Evolutionary conservation across 2,888 invertebrate genomes (phyloP).

Genomic region (Tipula confusa): DNA sequence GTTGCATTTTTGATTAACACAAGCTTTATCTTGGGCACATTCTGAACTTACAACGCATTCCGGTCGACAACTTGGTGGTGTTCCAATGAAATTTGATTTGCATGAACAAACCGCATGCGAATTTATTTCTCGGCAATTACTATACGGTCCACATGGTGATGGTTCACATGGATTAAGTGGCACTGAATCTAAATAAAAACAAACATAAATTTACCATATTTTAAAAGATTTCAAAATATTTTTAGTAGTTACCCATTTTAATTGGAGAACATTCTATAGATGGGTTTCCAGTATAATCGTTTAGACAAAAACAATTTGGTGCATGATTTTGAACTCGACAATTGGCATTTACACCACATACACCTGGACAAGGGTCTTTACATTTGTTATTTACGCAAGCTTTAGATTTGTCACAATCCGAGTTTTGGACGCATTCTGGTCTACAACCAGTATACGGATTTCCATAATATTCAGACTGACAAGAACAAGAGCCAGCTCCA

Average conservation of each 20-base stretch:
- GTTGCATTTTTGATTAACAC: conserved; percentile 59
- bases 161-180: conserved; percentile 53
- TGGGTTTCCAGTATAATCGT: conserved; percentile 68
- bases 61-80: conserved; percentile 61
- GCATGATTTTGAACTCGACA: conserved; percentile 71
- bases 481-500: conserved; percentile 72
- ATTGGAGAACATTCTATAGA: conserved; percentile 57
- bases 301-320: conserved; percentile 69
- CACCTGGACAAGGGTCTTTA: conserved; percentile 71
- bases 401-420: conserved; percentile 65
- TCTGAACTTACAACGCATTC: conserved; percentile 64
- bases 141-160: conserved; percentile 65
- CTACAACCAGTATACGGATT: conserved; percentile 75
- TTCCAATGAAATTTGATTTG: conserved; percentile 57
- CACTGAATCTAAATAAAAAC: not conserved
- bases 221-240: not conserved
- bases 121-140: conserved; percentile 59
- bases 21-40: conserved; percentile 60
- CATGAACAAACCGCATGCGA: conserved; percentile 62
- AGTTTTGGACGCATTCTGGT: conserved; percentile 76
- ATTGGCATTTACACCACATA: conserved; percentile 72
- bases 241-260: conserved; percentile 40
- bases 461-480: conserved; percentile 68
- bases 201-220: not conserved
- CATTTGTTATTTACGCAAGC: conserved; percentile 77